Base-by-base conservation (phyloP, 2,888 invertebrate genomes). In the Horisme vitalbata region DNA sequence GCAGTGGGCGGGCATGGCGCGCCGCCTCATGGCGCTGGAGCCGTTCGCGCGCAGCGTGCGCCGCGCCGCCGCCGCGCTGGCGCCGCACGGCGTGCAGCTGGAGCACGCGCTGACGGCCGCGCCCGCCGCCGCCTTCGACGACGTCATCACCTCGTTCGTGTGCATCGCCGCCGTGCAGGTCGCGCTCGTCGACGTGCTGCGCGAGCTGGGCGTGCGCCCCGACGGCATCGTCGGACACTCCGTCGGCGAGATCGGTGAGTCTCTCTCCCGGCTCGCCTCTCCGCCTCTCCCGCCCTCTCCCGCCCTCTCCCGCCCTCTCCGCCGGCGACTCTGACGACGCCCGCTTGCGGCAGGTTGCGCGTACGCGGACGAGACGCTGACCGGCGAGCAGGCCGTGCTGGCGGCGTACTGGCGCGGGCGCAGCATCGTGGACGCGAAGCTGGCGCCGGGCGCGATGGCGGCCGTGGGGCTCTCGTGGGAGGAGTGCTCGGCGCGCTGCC, bases 151-250 rank as follows among this genome's bases (percentile, higher is more conserved):
- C 79, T 96, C 97, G 0, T 99, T 99, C 86, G 93, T 98, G 10
- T 95, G 96, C 4, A 99, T 99, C 73, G 97, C 98, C 23, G 96
- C 98, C 34, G 94, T 99, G 74, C 99, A 99, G 91, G 96, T 99
- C 41, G 99, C 97, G 18, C 89, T 99, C n/a, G 96, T 97, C 0
- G 99, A 99, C 82, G 84, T 97, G 39, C 88, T 99, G 53, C 92
- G 91, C 44, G 89, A 91, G 11, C 73, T 95, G 14, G 96, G 95
- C 54, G 91, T 99, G 30, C 90, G 91, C 41, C 97, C 99, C 3
- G 97, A 99, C 79, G 98, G 98, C 41, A 97, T 99, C 71, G 91
- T 99, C 38, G 99, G 99, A 0, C 99, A 99, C 83, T 99, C 98
- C 20, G 96, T 96, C 7, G 97, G 97, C 21, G 97, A 97, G 87